Evolutionary conservation across 2,797 vertebrate genomes (phyloP).

Genomic region (Mastacembelus armatus): DNA sequence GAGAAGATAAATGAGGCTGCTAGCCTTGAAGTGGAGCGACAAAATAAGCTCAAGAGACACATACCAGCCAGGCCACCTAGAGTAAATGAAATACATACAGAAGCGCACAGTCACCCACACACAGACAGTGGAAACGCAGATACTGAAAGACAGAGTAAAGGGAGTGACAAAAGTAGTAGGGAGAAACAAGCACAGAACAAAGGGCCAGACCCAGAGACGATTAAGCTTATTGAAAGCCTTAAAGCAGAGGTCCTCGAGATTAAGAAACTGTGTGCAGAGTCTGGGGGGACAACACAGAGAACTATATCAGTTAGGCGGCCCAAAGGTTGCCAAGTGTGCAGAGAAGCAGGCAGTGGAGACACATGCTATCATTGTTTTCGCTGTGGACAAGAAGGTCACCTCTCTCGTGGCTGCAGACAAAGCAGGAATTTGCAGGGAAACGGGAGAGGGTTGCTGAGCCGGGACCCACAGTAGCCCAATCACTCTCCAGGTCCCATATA

Average conservation of each 20-base stretch:
- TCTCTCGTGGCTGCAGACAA: not conserved
- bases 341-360: slow-evolving; percentile 2
- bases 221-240: not conserved
- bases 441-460: slow-evolving; percentile 9
- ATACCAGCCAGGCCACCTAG: not conserved
- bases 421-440: slow-evolving; percentile 9
- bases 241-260: not conserved
- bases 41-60: slow-evolving; percentile 11
- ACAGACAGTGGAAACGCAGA: not conserved
- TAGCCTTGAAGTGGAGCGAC: slow-evolving; percentile 9
- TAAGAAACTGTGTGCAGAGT: not conserved
- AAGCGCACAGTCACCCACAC: not conserved
- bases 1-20: slow-evolving; percentile 18
- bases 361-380: slow-evolving; percentile 12
- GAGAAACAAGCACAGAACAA: not conserved
- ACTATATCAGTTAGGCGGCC: not conserved
- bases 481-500: slow-evolving; percentile 6
- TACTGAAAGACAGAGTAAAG: not conserved
- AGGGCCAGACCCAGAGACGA: not conserved
- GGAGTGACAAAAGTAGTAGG: not conserved
- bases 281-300: not conserved
- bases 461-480: slow-evolving; percentile 28
- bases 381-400: slow-evolving; percentile 11
- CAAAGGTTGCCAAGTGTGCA: not conserved
- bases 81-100: slow-evolving; percentile 17